Base-by-base conservation (phyloP, 23 tunicate species). In the Styela clava region DNA sequence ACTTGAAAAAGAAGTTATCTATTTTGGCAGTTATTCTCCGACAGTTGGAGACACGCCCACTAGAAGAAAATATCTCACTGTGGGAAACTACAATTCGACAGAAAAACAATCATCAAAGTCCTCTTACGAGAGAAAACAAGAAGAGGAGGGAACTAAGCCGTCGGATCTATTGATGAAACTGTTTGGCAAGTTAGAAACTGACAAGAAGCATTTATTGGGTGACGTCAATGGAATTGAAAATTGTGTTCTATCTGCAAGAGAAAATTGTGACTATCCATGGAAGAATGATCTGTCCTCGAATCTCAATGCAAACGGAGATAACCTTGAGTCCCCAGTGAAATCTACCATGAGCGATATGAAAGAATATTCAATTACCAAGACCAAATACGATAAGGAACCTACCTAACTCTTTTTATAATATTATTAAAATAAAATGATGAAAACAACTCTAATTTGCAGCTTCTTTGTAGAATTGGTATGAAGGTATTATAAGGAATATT, bases 1-100 rank as follows among this genome's bases (percentile, higher is more conserved):
- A 34, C 31, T 27, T 74, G 88, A 84, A 30, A 26, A 34, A 28
- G 82, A 87, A 34, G 95, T 84, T 24, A 18, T 89, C 2, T 32
- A 74, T 24, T 89, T 89, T 61, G 95, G 95, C 28, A 80, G 88
- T 52, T 89, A 89, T 73, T 83, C 95, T 12, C 95, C 95, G 0
- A 79, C 86, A 31, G 79, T 89, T 16, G 85, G 82, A 26, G 83
- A 52, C 16, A 79, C 82, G 26, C 86, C 95, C 25, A 89, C 85
- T 72, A 69, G 95, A 68, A 89, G 81, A 74, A 64, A 73, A 67
- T n/a, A n/a, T n/a, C 74, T 21, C 35, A 26, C 77, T 27, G 34
- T 30, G 2, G 7, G 34, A 3, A 26, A 34, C 77, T 28, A 71
- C 16, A 71, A 16, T 71, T 12, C 56, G 12, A 12, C 12, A 5